Evolutionary conservation across 2,888 invertebrate genomes (phyloP).

Genomic region (Caenorhabditis sp.): DNA sequence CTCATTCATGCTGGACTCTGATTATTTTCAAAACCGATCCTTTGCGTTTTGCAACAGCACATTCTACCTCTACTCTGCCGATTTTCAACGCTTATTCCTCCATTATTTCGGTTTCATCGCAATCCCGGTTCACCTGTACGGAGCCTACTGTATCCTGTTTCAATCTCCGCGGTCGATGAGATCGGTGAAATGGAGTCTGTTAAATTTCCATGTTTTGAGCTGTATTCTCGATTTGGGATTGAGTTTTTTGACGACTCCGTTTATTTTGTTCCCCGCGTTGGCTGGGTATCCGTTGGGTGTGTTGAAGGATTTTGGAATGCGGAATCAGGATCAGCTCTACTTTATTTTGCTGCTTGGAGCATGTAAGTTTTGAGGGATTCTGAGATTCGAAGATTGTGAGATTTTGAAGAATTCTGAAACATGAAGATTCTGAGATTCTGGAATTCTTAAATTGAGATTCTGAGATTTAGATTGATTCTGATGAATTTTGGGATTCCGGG

Average conservation of each 20-base stretch:
- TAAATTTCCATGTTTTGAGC: slow-evolving; percentile 26
- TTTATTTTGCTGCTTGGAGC: neutral
- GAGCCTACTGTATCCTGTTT: slow-evolving; percentile 45
- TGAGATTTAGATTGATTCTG: too few relatives aligned
- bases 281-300: slow-evolving; percentile 40
- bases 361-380: slow-evolving; percentile 10
- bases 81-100: slow-evolving; percentile 15
- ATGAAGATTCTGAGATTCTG: neutral
- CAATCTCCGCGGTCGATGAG: slow-evolving; percentile 31
- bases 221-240: slow-evolving; percentile 24
- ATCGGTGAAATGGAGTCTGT: slow-evolving; percentile 33
- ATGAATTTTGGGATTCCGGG: too few relatives aligned
- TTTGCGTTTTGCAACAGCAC: slow-evolving; percentile 18
- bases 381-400: neutral
- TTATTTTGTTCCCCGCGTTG: slow-evolving; percentile 11
- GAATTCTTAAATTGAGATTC: neutral
- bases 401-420: too few relatives aligned
- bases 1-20: neutral
- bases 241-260: slow-evolving; percentile 33
- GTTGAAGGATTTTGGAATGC: slow-evolving; percentile 24
- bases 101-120: slow-evolving; percentile 35
- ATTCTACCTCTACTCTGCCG: slow-evolving; percentile 7
- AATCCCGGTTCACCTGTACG: slow-evolving; percentile 30
- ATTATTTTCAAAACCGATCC: slow-evolving; percentile 10
- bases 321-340: slow-evolving; percentile 28